phyloP scores from a whole-genome alignment of 2,113 vertebrate species.

The Oncorhynchus tshawytscha region DNA sequence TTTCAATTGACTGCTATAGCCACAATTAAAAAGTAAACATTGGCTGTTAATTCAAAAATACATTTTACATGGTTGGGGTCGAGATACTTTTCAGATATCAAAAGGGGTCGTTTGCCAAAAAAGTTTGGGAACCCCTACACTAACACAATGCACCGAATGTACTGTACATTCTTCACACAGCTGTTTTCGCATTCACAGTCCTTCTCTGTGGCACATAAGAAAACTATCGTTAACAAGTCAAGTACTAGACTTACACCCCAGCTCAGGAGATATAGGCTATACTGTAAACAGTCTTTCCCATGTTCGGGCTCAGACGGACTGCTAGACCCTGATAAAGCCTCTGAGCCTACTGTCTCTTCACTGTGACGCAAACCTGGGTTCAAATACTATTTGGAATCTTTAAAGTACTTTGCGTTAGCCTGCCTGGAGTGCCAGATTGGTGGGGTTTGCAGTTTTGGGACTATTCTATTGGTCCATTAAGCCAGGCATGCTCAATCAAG shows the following conservation, averaged over 20 bases:
- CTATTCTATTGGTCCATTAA: too few species aligned
- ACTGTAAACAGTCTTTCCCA: neutral
- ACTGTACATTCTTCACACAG: slow-evolving; percentile 51
- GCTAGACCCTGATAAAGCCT: slow-evolving; percentile 15
- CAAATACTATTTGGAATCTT: too few species aligned
- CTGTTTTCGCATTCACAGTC: slow-evolving; percentile 44
- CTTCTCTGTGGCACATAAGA: slow-evolving; percentile 23
- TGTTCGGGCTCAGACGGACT: neutral
- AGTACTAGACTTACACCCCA: slow-evolving; percentile 5
- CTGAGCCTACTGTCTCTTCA: neutral
- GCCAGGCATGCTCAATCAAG: too few species aligned
- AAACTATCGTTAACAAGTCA: slow-evolving; percentile 10
- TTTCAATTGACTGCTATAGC: too few species aligned
- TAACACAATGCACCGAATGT: slow-evolving; percentile 46
- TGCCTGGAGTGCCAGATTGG: neutral
- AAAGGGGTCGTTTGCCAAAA: neutral
- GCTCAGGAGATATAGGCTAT: too few species aligned
- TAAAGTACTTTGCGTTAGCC: neutral
- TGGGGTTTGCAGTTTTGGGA: too few species aligned
- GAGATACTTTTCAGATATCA: slow-evolving; percentile 1
- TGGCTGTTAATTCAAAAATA: too few species aligned
- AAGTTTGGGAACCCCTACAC: slow-evolving; percentile 11
- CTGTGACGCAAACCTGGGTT: neutral
- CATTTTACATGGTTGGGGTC: too few species aligned
- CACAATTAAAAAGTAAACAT: too few species aligned